These are phyloP conservation scores for Diachasma alloeum DNA, from an alignment of 1,140 invertebrate genomes.

Conservation along the genomic window DNA sequence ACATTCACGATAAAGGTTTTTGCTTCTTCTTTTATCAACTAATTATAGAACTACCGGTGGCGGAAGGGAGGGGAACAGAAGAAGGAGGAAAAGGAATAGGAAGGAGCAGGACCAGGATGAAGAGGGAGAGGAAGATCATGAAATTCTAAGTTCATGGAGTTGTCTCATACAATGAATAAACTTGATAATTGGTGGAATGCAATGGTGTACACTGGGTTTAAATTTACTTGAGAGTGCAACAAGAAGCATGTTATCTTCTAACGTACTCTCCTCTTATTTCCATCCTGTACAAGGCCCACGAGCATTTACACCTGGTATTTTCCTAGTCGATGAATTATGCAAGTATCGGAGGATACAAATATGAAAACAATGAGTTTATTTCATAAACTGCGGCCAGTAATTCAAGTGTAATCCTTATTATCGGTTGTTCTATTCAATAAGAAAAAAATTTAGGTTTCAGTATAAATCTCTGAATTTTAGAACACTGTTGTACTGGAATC, in stretches of 20 bases:
- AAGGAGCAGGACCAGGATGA: slow-evolving; percentile 5
- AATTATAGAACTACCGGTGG: slow-evolving; percentile 1
- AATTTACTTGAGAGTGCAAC: slow-evolving; percentile 1
- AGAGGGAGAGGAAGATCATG: slow-evolving; percentile 33
- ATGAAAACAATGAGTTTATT: slow-evolving; percentile 1
- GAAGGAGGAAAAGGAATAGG: slow-evolving; percentile 8
- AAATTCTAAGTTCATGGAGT: slow-evolving; percentile 48
- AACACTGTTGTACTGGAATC: too few species aligned
- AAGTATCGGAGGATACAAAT: not conserved
- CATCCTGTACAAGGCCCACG: not conserved
- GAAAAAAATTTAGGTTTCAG: too few species aligned
- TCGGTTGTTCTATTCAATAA: too few species aligned
- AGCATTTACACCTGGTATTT: not conserved
- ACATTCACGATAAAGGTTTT: not conserved
- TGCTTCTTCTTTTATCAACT: not conserved
- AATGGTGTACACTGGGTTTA: slow-evolving; percentile 12
- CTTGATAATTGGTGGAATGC: slow-evolving; percentile 44
- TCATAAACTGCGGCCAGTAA: not conserved
- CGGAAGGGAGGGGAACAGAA: slow-evolving; percentile 1
- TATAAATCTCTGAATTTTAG: too few species aligned
- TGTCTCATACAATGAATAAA: slow-evolving; percentile 48
- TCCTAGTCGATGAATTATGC: not conserved
- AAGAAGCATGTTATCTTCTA: not conserved
- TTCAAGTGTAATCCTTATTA: not conserved
- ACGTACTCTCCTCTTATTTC: not conserved